These are phyloP conservation scores for Aphidoletes aphidimyza DNA, from an alignment of 2,888 invertebrate species.

Conservation along the genomic window DNA sequence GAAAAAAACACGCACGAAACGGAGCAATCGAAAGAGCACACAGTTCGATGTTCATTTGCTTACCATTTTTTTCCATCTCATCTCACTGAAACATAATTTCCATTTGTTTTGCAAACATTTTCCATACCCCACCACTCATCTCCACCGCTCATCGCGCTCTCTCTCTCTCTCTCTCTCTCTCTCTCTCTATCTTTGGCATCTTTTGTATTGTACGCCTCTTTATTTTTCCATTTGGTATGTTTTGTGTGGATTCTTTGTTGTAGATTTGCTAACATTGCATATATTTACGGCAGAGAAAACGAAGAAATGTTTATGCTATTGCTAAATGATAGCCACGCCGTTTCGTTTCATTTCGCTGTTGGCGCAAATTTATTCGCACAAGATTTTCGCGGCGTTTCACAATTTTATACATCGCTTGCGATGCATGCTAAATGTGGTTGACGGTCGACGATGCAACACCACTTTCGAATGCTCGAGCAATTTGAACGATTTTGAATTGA, in stretches of 20 bases:
- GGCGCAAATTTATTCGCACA: neutral
- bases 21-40: neutral
- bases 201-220: neutral
- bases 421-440: neutral
- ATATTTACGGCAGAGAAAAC: neutral
- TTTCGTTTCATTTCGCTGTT: constrained; percentile 5
- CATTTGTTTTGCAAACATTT: neutral
- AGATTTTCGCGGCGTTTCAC: neutral
- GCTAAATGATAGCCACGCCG: constrained; percentile 14
- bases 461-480: neutral
- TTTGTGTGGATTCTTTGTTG: no score
- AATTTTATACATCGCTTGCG: neutral
- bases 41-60: neutral
- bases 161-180: neutral
- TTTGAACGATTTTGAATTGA: no score
- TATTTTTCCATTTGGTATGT: neutral
- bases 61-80: neutral
- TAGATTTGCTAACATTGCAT: neutral
- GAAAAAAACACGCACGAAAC: neutral
- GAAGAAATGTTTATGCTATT: neutral
- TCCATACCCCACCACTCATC: neutral
- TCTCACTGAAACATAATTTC: neutral
- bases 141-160: neutral
- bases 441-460: neutral
- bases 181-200: neutral